phyloP scores from a whole-genome alignment of 1,140 invertebrate species.

The Diprion similis region DNA sequence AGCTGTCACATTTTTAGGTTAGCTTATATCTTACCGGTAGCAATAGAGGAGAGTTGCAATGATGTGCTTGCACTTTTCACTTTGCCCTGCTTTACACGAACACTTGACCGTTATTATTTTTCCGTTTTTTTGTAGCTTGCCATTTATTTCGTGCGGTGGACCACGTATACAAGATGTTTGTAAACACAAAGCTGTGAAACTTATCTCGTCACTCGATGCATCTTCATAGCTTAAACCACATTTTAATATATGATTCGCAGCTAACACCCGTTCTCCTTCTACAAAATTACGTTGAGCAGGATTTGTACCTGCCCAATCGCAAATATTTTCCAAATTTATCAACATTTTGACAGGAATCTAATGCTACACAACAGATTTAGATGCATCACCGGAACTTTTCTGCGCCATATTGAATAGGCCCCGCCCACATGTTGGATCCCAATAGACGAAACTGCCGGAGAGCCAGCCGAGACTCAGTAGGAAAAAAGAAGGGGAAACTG shows the following conservation, averaged over 20 bases:
- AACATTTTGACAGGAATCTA: too few relatives aligned
- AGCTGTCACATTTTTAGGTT: too few relatives aligned
- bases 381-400: too few relatives aligned
- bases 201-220: background rate
- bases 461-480: too few relatives aligned
- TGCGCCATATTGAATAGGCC: too few relatives aligned
- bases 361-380: too few relatives aligned
- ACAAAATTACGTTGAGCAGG: slow-evolving; percentile 17
- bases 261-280: slow-evolving; percentile 14
- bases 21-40: background rate
- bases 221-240: slow-evolving; percentile 5
- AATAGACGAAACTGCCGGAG: too few relatives aligned
- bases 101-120: slow-evolving; percentile 17
- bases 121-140: slow-evolving; percentile 10
- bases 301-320: slow-evolving; percentile 12
- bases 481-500: too few relatives aligned
- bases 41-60: background rate
- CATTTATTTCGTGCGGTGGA: slow-evolving; percentile 19
- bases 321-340: background rate
- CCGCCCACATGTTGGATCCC: too few relatives aligned
- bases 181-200: slow-evolving; percentile 15
- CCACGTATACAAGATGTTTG: slow-evolving; percentile 13
- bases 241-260: slow-evolving; percentile 18
- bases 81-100: slow-evolving; percentile 21
- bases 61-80: slow-evolving; percentile 11